A percentile compares a stretch with the other conserved stretches of the same genome.
These are phyloP conservation scores for Latheticus oryzae DNA, from an alignment of 2,888 invertebrate species.

Conservation along the genomic window DNA sequence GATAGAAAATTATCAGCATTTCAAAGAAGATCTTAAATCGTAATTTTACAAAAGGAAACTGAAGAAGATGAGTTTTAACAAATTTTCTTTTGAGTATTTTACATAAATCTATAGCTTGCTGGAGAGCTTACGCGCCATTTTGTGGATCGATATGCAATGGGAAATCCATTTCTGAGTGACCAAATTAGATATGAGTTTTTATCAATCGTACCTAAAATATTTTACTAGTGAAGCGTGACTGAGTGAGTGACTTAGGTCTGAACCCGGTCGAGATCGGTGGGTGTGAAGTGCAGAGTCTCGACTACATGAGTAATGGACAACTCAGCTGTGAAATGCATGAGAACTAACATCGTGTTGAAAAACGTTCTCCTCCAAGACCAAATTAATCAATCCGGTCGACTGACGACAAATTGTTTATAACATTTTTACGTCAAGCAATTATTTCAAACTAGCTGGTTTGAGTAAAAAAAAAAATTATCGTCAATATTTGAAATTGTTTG, in stretches of 20 bases:
- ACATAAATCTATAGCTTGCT: too few relatives aligned
- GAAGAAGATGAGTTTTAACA: too few relatives aligned
- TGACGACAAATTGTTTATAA: slow-evolving; percentile 39
- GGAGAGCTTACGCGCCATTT: too few relatives aligned
- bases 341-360: slow-evolving; percentile 44
- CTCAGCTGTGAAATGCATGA: slow-evolving; percentile 47
- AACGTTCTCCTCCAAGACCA: slow-evolving; percentile 28
- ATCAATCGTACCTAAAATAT: slow-evolving; percentile 40
- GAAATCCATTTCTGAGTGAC: slow-evolving; percentile 31
- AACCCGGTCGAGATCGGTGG: slow-evolving; percentile 41
- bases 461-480: background rate
- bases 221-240: slow-evolving; percentile 43
- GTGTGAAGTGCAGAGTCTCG: slow-evolving; percentile 45
- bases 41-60: too few relatives aligned
- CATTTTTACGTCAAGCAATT: slow-evolving; percentile 24
- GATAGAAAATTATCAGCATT: too few relatives aligned
- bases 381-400: slow-evolving; percentile 43
- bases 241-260: slow-evolving; percentile 39
- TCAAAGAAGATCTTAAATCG: too few relatives aligned
- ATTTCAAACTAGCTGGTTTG: too few relatives aligned
- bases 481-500: slow-evolving; percentile 28
- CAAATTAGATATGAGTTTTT: slow-evolving; percentile 42
- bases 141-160: too few relatives aligned
- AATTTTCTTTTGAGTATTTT: too few relatives aligned
- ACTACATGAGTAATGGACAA: slow-evolving; percentile 47